Conservation (phyloP, 2,113 vertebrate genomes). For the Lichenostomus cassidix region DNA sequence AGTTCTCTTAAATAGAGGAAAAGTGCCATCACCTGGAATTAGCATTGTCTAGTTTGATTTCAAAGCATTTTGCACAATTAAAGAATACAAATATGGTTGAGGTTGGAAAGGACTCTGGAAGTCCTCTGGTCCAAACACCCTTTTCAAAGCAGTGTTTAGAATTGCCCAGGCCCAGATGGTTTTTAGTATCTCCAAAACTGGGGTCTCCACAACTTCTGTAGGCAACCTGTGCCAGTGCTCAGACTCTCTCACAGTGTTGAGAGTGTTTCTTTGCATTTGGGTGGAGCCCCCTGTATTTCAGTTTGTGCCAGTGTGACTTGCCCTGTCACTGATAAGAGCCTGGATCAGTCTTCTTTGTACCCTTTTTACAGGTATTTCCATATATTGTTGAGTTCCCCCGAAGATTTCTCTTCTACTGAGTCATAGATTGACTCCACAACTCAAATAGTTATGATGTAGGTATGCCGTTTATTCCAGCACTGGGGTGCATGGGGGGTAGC, state of each 20-base stretch:
- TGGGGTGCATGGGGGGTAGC: too few species aligned
- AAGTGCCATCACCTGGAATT: neutral
- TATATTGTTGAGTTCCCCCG: neutral
- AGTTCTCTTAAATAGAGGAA: neutral
- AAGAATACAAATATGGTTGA: neutral
- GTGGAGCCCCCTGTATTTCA: neutral
- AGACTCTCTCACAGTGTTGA: too few species aligned
- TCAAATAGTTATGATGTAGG: too few species aligned
- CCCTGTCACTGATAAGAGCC: neutral
- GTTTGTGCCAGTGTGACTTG: neutral
- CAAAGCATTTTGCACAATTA: neutral
- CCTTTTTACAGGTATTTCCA: neutral
- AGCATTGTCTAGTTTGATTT: neutral
- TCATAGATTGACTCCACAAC: too few species aligned
- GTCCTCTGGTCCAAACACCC: neutral
- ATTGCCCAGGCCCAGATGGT: neutral
- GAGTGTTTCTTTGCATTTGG: neutral
- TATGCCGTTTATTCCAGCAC: too few species aligned
- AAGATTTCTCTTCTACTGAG: neutral
- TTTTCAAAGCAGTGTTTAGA: neutral
- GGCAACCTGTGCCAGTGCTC: neutral
- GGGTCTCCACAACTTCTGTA: neutral
- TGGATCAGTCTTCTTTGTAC: neutral
- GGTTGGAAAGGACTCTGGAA: neutral
- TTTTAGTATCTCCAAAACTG: neutral